Evolutionary conservation across 2,113 vertebrate genomes (phyloP), one percentile per base, ranked within the genome.

Genomic region (Pygoscelis adeliae): DNA sequence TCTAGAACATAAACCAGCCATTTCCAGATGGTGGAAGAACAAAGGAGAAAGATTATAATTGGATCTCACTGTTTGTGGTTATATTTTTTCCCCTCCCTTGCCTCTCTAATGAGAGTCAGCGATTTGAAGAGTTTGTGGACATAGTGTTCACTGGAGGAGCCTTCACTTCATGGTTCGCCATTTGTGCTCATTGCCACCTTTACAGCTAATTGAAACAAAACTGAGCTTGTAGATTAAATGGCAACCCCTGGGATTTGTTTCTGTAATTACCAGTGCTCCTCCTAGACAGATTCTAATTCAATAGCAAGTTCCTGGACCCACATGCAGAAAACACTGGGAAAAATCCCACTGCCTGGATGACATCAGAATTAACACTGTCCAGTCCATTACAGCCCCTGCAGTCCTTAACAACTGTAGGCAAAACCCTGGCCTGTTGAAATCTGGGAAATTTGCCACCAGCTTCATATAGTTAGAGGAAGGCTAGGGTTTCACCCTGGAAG

Each of bases 201-300:
- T 79, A 92, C 87, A 94, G 89, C 85, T 97, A 97, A 96, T 94
- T 94, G 93, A 95, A 96, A 96, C 94, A 97, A 96, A 97, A 95
- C 93, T 49, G 50, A 94, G 65, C 73, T 96, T 92, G 91, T 88
- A 97, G 92, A 95, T 96, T 96, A 95, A 97, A 95, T 94, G 86
- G 92, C 85, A 96, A 65, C 94, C 73, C 79, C 49, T 94, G 92
- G 92, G 93, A 97, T 94, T 97, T 89, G 88, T 89, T 97, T 62
- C 93, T 93, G 83, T 83, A 96, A 95, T 90, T 93, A 96, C 72
- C 83, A 96, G 88, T 18, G 4, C 88, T 95, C 74, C 67, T 96
- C 74, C 84, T 90, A 90, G 94, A 90, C 91, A 96, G 87, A 93
- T 72, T 72, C 91, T 91, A 94, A 93, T 93, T 97, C 90, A 96